A percentile compares a stretch with the other conserved stretches of the same genome.
Evolutionary conservation across 2,888 invertebrate genomes (phyloP).

Genomic region (Apantesis nais): DNA sequence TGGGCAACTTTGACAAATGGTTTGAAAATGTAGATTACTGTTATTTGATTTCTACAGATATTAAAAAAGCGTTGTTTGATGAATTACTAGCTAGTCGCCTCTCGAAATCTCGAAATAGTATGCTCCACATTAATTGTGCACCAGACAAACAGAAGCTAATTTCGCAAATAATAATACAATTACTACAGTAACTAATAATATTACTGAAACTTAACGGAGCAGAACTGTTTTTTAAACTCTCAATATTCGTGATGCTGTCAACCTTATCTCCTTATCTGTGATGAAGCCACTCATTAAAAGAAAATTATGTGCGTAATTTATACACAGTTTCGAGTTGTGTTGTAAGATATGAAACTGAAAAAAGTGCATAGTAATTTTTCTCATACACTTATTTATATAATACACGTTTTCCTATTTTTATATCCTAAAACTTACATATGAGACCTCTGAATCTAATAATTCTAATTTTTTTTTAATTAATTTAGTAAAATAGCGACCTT

Average conservation of each 20-base stretch:
- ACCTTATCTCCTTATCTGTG: not conserved
- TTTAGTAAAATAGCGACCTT: too few species aligned
- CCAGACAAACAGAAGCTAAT: not conserved
- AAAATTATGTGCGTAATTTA: not conserved
- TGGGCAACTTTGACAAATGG: constrained; percentile 26
- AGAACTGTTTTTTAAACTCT: not conserved
- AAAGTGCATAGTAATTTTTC: not conserved
- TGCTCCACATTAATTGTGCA: not conserved
- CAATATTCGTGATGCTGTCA: not conserved
- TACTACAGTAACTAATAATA: not conserved
- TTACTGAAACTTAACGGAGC: not conserved
- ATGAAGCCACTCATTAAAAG: not conserved
- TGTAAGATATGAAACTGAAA: not conserved
- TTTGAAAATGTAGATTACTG: constrained; percentile 31
- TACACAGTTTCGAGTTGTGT: not conserved
- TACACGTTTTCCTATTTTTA: not conserved
- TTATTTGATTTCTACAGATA: not conserved
- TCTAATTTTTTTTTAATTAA: not conserved
- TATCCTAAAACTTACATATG: not conserved
- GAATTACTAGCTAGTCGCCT: not conserved
- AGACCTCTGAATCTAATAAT: not conserved
- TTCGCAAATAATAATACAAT: not conserved
- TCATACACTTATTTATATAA: too few species aligned
- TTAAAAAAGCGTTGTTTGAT: not conserved
- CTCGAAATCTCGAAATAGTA: too few species aligned